Conservation (phyloP, 2,888 invertebrate genomes). For the Noctua fimbriata region DNA sequence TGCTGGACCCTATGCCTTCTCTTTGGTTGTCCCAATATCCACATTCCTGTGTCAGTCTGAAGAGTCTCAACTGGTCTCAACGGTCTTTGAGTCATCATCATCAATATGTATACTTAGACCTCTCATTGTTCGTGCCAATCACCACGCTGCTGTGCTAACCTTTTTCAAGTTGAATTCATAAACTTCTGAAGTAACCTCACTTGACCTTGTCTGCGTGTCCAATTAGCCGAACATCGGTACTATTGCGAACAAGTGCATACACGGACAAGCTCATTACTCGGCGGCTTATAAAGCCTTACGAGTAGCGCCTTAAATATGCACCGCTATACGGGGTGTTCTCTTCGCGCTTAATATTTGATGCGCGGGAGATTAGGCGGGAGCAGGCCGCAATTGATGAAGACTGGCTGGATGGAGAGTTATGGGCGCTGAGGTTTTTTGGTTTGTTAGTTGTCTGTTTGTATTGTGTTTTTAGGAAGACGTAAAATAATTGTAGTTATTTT, state of each 20-base stretch:
- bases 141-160: background rate
- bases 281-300: constrained; percentile 81
- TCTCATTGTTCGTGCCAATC: background rate
- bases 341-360: constrained; percentile 46
- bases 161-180: background rate
- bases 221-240: constrained; percentile 44
- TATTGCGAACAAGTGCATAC: constrained; percentile 55
- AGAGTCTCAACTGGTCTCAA: background rate
- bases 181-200: constrained; percentile 28
- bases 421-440: constrained; percentile 9
- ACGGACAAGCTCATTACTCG: constrained; percentile 78
- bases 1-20: background rate
- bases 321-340: constrained; percentile 72
- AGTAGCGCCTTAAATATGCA: constrained; percentile 82
- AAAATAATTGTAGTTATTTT: background rate
- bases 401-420: constrained; percentile 8
- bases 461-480: background rate
- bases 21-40: background rate
- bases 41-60: background rate
- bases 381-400: constrained; percentile 27
- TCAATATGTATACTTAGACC: background rate
- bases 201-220: constrained; percentile 50
- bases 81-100: background rate
- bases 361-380: constrained; percentile 25
- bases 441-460: background rate